Conservation (phyloP, 2,113 vertebrate species). For the Oryzias curvinotus region DNA sequence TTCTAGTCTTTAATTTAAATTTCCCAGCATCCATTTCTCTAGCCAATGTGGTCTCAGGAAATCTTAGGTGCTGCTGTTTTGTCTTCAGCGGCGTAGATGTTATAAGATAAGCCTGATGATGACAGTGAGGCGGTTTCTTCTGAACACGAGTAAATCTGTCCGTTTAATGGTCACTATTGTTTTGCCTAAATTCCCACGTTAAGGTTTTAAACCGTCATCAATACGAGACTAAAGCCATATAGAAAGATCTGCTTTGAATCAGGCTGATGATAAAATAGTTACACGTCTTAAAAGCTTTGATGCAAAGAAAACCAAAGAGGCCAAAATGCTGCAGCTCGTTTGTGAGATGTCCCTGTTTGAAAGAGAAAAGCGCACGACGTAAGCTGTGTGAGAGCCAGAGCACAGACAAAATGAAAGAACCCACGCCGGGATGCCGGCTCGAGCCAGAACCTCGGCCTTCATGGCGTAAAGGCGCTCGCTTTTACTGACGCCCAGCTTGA, state of each 20-base stretch:
- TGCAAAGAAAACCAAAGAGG: constrained; percentile 6
- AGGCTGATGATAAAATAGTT: constrained; percentile 69
- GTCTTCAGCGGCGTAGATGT: not conserved
- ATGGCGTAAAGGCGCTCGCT: constrained; percentile 94
- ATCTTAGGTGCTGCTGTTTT: too few species aligned
- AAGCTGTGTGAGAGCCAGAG: constrained; percentile 6
- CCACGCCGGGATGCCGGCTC: constrained; percentile 96
- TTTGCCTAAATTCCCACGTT: constrained; percentile 57
- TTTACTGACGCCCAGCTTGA: constrained; percentile 98
- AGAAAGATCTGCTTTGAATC: constrained; percentile 59
- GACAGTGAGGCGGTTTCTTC: constrained; percentile 18
- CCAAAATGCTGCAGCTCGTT: constrained; percentile 39
- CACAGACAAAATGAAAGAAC: constrained; percentile 55
- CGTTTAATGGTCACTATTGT: constrained; percentile 45
- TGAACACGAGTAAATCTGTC: constrained; percentile 52
- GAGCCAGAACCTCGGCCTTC: constrained; percentile 97
- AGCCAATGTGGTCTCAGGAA: too few species aligned
- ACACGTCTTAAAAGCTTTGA: constrained; percentile 42
- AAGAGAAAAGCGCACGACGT: constrained; percentile 22
- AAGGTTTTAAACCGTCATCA: constrained; percentile 62
- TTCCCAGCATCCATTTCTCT: too few species aligned
- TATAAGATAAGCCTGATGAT: not conserved
- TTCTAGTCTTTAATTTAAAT: too few species aligned
- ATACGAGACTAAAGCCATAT: constrained; percentile 62
- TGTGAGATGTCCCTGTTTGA: constrained; percentile 37